Conservation (phyloP, 2,797 vertebrate genomes). For the Eulemur albifrons region DNA sequence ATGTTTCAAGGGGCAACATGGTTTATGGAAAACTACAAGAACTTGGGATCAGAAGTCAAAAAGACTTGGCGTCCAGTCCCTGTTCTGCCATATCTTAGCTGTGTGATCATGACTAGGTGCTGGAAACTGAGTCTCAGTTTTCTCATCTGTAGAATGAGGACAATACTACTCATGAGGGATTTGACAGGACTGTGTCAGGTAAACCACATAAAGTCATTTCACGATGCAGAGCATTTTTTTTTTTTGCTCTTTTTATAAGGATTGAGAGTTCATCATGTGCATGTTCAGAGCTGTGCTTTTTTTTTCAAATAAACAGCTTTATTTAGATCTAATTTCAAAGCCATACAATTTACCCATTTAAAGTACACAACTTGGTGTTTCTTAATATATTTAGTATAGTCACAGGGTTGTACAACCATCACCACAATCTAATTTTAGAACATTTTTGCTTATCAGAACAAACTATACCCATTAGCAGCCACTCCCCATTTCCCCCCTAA, state of each 20-base stretch:
- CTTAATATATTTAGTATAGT: neutral
- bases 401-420: neutral
- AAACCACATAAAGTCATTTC: neutral
- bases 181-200: neutral
- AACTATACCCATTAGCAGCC: neutral
- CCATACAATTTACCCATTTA: neutral
- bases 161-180: neutral
- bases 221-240: neutral
- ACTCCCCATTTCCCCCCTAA: neutral
- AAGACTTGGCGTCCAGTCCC: neutral
- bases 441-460: neutral
- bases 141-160: neutral
- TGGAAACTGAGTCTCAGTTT: slow-evolving; percentile 13
- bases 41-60: neutral
- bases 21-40: neutral
- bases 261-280: neutral
- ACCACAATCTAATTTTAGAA: slow-evolving; percentile 18
- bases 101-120: neutral
- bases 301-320: neutral
- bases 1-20: neutral
- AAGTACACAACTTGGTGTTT: slow-evolving; percentile 6
- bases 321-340: slow-evolving; percentile 32
- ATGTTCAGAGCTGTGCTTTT: neutral
- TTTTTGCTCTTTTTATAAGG: neutral
- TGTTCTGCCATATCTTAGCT: neutral